Conservation (phyloP, 2,888 invertebrate genomes). For the Pristionchus maxplancki region DNA sequence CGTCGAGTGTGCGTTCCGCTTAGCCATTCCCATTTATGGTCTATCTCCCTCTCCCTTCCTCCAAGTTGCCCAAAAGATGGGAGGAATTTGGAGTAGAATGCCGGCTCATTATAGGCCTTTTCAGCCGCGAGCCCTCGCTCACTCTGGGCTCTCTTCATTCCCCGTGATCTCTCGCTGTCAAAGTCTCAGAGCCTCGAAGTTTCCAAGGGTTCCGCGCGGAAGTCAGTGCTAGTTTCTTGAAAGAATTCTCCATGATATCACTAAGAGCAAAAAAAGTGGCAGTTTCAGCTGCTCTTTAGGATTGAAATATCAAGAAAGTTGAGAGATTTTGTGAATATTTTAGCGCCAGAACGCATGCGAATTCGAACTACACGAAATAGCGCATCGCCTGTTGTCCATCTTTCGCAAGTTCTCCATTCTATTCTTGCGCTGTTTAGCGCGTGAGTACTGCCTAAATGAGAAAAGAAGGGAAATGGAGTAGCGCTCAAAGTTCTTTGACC, state of each 20-base stretch:
- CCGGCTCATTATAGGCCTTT: conserved; percentile 33
- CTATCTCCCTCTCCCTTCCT: background rate
- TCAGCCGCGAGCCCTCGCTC: background rate
- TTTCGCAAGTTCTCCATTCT: background rate
- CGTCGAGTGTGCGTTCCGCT: conserved; percentile 2
- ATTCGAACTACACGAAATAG: no score
- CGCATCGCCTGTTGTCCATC: background rate
- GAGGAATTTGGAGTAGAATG: conserved; percentile 17
- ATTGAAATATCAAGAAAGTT: background rate
- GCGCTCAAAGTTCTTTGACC: background rate
- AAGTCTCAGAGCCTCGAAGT: background rate
- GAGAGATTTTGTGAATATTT: background rate
- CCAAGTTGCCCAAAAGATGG: conserved; percentile 5
- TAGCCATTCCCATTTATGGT: conserved; percentile 23
- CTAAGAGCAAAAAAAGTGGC: background rate
- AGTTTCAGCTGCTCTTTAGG: background rate
- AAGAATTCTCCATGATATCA: background rate
- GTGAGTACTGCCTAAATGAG: background rate
- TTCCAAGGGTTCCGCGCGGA: background rate
- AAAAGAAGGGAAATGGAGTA: conserved; percentile 6
- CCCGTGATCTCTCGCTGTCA: background rate
- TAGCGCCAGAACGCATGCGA: no score
- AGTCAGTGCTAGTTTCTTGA: background rate
- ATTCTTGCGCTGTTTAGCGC: background rate
- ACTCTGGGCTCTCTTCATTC: background rate